Conservation (phyloP, 2,113 vertebrate species). For the Carassius gibelio region DNA sequence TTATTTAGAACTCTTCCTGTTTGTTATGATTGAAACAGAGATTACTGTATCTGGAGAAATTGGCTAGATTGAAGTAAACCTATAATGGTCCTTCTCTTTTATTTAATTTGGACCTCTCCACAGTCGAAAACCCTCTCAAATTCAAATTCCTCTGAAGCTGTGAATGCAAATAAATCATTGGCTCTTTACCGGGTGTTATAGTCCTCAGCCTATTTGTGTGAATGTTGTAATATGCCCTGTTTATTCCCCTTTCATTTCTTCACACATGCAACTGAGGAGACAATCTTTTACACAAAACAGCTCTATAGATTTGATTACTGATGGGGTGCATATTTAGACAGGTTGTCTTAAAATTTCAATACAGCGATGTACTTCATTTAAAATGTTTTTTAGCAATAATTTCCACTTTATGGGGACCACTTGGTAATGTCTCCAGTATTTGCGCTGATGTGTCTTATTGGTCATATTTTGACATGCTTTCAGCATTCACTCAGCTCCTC, state of each 20-base stretch:
- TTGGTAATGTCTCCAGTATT: constrained; percentile 7
- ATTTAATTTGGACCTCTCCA: constrained; percentile 45
- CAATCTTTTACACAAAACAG: constrained; percentile 36
- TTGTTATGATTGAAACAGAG: constrained; percentile 33
- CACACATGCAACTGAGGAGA: neutral
- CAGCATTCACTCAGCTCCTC: neutral
- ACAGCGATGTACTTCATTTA: neutral
- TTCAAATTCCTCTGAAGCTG: constrained; percentile 22
- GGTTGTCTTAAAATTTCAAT: constrained; percentile 14
- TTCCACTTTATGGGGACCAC: neutral
- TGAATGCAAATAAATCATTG: constrained; percentile 28
- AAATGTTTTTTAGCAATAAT: neutral
- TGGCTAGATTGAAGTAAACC: constrained; percentile 33
- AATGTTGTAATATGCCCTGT: constrained; percentile 5
- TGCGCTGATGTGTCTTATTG: neutral
- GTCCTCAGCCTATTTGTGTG: neutral
- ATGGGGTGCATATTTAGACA: neutral
- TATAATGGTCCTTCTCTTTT: constrained; percentile 32
- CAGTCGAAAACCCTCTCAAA: neutral
- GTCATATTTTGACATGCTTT: constrained; percentile 34
- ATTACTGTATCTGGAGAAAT: constrained; percentile 7
- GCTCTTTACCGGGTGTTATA: constrained; percentile 3
- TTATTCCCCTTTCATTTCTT: neutral
- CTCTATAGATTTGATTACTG: neutral
- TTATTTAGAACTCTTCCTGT: constrained; percentile 37